phyloP scores from a whole-genome alignment of 2,113 vertebrate species.

The Furnarius figulus region DNA sequence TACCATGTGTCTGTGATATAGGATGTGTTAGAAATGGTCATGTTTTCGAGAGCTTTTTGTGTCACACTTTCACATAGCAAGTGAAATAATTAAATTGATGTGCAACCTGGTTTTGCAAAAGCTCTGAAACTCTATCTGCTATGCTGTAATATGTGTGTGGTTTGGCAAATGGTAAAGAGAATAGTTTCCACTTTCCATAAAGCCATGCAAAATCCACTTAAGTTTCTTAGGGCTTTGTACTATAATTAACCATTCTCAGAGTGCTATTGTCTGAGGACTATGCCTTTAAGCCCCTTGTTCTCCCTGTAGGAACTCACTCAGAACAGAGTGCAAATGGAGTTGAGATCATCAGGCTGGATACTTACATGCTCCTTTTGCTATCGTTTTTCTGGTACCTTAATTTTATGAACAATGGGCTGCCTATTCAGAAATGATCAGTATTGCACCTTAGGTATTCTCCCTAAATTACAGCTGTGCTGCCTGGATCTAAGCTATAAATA shows the following conservation, averaged over 20 bases:
- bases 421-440: conserved; percentile 16
- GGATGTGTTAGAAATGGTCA: not conserved
- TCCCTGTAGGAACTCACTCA: conserved; percentile 47
- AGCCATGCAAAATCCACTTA: conserved; percentile 68
- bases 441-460: conserved; percentile 12
- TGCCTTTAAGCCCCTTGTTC: conserved; percentile 46
- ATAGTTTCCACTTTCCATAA: conserved; percentile 63
- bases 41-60: not conserved
- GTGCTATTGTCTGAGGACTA: conserved; percentile 47
- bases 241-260: conserved; percentile 62
- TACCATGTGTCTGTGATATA: not conserved
- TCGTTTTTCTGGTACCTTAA: not conserved
- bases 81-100: not conserved
- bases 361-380: not conserved
- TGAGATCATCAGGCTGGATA: conserved; percentile 12
- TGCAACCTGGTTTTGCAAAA: conserved; percentile 34
- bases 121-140: conserved; percentile 13
- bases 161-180: conserved; percentile 56
- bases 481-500: conserved; percentile 34
- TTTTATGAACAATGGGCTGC: not conserved
- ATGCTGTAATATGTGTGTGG: conserved; percentile 42
- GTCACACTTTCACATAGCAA: not conserved
- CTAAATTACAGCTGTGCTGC: conserved; percentile 5
- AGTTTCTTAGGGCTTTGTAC: conserved; percentile 59
- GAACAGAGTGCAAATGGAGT: conserved; percentile 20